Evolutionary conservation across 2,113 vertebrate species (phyloP).

Genomic region (Laticauda colubrina): DNA sequence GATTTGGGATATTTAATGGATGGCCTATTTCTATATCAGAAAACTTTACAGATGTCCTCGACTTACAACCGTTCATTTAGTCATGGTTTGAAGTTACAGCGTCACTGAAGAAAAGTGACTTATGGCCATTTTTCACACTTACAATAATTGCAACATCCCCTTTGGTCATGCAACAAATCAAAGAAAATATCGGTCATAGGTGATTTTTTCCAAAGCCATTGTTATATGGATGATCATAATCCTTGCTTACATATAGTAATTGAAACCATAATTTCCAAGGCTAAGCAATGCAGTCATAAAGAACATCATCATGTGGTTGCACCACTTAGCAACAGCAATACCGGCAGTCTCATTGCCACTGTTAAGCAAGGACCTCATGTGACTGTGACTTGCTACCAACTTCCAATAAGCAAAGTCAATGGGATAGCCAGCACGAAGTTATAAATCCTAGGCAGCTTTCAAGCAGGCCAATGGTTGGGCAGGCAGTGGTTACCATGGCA

Average conservation of each 20-base stretch:
- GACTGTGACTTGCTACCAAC: not conserved
- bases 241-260: not conserved
- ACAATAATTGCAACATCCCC: not conserved
- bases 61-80: not conserved
- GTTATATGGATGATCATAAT: not conserved
- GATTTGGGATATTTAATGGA: not conserved
- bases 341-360: not conserved
- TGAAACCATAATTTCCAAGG: not conserved
- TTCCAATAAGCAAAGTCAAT: not conserved
- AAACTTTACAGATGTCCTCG: not conserved
- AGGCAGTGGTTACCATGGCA: not conserved
- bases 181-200: not conserved
- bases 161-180: not conserved
- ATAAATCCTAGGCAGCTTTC: not conserved
- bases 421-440: not conserved
- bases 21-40: not conserved
- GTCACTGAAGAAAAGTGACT: not conserved
- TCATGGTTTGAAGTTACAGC: not conserved
- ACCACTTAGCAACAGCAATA: not conserved
- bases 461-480: not conserved
- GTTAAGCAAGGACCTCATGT: not conserved
- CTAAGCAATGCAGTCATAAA: not conserved
- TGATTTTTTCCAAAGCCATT: not conserved
- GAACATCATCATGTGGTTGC: not conserved
- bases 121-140: not conserved